phyloP scores from a whole-genome alignment of 2,888 invertebrate species.

The Heliconius sara region DNA sequence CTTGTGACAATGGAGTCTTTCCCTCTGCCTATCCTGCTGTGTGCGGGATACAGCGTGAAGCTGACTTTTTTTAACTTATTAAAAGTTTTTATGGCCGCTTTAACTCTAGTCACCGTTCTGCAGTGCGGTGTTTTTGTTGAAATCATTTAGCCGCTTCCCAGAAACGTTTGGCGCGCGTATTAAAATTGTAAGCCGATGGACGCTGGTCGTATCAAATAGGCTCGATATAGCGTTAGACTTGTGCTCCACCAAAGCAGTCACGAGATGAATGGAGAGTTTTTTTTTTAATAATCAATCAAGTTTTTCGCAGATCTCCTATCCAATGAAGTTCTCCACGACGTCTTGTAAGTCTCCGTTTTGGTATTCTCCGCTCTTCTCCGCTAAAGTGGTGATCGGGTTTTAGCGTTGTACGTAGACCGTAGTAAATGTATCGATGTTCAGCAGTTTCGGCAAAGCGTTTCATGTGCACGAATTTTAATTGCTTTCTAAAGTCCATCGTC shows the following conservation, averaged over 20 bases:
- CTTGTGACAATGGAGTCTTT: slow-evolving; percentile 33
- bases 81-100: slow-evolving; percentile 44
- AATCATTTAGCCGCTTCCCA: slow-evolving; percentile 56
- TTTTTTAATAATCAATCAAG: too few relatives aligned
- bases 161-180: slow-evolving; percentile 52
- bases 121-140: slow-evolving; percentile 60
- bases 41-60: too few relatives aligned
- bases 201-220: slow-evolving; percentile 53
- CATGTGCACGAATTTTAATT: slow-evolving; percentile 77
- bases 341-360: too few relatives aligned
- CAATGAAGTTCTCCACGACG: too few relatives aligned
- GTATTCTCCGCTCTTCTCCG: too few relatives aligned
- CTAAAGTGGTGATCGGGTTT: too few relatives aligned
- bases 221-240: slow-evolving; percentile 46
- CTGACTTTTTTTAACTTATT: too few relatives aligned
- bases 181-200: neutral
- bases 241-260: too few relatives aligned
- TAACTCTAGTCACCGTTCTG: slow-evolving; percentile 50
- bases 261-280: too few relatives aligned
- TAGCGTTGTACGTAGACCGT: slow-evolving; percentile 48
- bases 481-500: slow-evolving; percentile 81
- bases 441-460: slow-evolving; percentile 61
- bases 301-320: too few relatives aligned
- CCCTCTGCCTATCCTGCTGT: too few relatives aligned
- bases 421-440: slow-evolving; percentile 62